Evolutionary conservation across 2,797 vertebrate species (phyloP), one percentile per base, ranked within the genome.

Genomic region (Hydrophis major): DNA sequence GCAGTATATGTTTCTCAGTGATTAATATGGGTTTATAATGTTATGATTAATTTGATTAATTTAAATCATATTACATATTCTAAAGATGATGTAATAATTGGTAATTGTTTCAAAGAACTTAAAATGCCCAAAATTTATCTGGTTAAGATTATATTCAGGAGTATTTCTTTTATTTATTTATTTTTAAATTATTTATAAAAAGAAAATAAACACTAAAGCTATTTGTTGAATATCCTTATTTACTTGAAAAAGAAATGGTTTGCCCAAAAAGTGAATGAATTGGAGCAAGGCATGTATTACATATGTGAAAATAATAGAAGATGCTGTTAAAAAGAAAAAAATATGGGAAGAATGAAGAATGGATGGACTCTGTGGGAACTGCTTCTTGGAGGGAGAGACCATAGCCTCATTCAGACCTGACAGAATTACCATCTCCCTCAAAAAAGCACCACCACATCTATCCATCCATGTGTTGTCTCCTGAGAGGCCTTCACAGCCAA

Each of bases 1-100:
- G 59, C 89, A 90, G 57, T 42, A 88, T 91, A 55, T 94, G 60
- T 87, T 86, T 92, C 95, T 95, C 89, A 94, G 1, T 92, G 86
- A 91, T 57, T 63, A 95, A 92, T 93, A 27, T 78, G 90, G 25
- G 90, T 61, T 89, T 91, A 56, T 93, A 90, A 93, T 95, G 95
- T 94, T 94, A 94, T 91, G 90, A 13, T 1, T 93, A 95, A 94
- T 88, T 60, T 93, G n/a, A 57, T 83, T 61, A 66, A 42, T 96
- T 94, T 83, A 94, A 69, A 94, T 50, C 61, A 83, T 94, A 90
- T 61, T 74, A 5, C 92, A 59, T 92, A 60, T 56, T 10, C 60
- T 32, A 59, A 37, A 50, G 4, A 12, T 12, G 50, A 28, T 32
- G 4, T 47, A 86, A n/a, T 90, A 90, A 69, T 90, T 93, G 69